phyloP scores from a whole-genome alignment of 2,888 invertebrate genomes.

The Notodonta ziczac region DNA sequence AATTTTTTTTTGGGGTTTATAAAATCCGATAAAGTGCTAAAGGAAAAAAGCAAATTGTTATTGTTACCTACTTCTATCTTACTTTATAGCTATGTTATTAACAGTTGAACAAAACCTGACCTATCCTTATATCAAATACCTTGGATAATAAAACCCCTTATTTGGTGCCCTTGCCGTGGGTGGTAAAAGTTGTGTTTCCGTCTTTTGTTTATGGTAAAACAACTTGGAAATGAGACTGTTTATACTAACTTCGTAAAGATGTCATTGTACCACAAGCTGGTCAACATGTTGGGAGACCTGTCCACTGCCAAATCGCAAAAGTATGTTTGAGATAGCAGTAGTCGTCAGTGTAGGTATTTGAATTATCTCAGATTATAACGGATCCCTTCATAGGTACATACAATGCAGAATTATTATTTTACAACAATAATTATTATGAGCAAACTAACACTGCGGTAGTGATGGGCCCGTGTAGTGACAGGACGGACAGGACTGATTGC shows the following conservation, averaged over 20 bases:
- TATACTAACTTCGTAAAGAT: too few relatives aligned
- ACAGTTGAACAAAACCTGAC: neutral
- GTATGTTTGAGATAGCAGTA: too few relatives aligned
- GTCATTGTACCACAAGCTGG: too few relatives aligned
- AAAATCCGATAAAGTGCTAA: too few relatives aligned
- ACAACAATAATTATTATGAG: conserved; percentile 34
- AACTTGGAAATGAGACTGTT: neutral
- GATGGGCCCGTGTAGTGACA: conserved; percentile 42
- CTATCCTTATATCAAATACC: neutral
- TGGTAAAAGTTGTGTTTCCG: conserved; percentile 9
- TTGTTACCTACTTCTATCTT: neutral
- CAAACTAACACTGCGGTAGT: conserved; percentile 43
- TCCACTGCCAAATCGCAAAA: too few relatives aligned
- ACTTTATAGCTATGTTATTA: too few relatives aligned
- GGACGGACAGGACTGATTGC: conserved; percentile 54
- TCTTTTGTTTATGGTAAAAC: conserved; percentile 13
- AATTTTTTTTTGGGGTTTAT: too few relatives aligned
- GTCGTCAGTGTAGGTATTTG: too few relatives aligned
- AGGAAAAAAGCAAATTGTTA: neutral
- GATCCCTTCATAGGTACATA: too few relatives aligned
- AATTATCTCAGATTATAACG: too few relatives aligned
- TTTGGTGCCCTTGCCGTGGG: neutral
- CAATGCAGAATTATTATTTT: too few relatives aligned
- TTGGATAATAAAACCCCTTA: neutral
- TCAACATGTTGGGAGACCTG: neutral